Conservation (phyloP, 2,113 vertebrate genomes). For the Crotophaga sulcirostris region DNA sequence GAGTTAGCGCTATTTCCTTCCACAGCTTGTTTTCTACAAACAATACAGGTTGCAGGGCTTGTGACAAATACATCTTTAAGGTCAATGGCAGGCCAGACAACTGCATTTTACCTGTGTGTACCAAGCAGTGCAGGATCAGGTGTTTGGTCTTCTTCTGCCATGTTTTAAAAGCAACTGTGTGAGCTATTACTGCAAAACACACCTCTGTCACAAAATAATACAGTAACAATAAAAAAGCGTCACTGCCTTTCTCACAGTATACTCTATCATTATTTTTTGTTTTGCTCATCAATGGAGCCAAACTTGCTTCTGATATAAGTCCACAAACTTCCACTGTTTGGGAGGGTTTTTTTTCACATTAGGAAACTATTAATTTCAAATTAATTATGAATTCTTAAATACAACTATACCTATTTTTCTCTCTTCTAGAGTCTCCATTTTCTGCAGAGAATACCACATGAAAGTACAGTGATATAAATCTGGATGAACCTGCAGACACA, state of each 20-base stretch:
- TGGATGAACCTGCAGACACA: not conserved
- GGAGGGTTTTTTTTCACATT: not conserved
- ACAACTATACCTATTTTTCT: not conserved
- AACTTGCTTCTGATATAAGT: not conserved
- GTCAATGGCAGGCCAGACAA: not conserved
- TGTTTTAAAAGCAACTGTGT: not conserved
- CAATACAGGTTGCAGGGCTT: not conserved
- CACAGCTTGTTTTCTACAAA: not conserved
- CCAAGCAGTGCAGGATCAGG: not conserved
- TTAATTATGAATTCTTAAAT: not conserved
- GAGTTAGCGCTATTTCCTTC: not conserved
- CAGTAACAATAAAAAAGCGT: not conserved
- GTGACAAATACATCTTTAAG: not conserved
- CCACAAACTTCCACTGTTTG: not conserved
- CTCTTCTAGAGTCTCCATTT: not conserved
- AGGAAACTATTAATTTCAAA: not conserved
- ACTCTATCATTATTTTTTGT: not conserved
- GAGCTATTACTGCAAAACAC: conserved; percentile 2
- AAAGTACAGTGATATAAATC: not conserved
- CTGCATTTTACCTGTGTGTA: rapidly evolving
- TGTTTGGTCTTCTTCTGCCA: not conserved
- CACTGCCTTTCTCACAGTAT: not conserved
- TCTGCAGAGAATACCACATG: not conserved
- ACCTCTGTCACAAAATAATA: not conserved
- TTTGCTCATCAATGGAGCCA: not conserved